Evolutionary conservation across 2,888 invertebrate species (phyloP).

Genomic region (Melipona bicolor): DNA sequence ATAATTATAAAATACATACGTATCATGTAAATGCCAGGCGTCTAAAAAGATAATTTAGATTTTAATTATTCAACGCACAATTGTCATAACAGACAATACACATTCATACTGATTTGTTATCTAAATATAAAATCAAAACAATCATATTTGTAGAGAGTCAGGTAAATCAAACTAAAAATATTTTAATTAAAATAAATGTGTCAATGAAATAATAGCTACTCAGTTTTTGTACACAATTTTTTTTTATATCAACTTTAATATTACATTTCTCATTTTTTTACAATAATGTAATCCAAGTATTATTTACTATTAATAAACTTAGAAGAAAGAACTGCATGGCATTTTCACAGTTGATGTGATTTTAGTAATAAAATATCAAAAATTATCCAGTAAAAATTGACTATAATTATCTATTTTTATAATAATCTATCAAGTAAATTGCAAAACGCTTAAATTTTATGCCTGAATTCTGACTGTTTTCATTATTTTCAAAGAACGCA

Average conservation of each 20-base stretch:
- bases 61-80: not conserved
- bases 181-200: conserved; percentile 13
- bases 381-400: conserved; percentile 25
- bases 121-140: not conserved
- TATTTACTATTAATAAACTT: conserved; percentile 2
- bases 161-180: not conserved
- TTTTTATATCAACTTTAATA: conserved; percentile 3
- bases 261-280: conserved; percentile 12
- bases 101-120: not conserved
- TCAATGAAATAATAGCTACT: conserved; percentile 1
- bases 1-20: conserved; percentile 31
- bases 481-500: conserved; percentile 26
- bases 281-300: not conserved
- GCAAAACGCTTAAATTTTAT: conserved; percentile 31
- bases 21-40: conserved; percentile 41
- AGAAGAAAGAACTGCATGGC: conserved; percentile 33
- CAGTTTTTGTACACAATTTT: not conserved
- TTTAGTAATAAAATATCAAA: conserved; percentile 27
- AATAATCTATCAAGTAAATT: conserved; percentile 23
- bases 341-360: conserved; percentile 41
- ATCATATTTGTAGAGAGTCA: not conserved
- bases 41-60: conserved; percentile 11
- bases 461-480: not conserved
- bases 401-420: conserved; percentile 28
- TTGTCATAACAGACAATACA: not conserved